Percentiles rank a stretch among this genome's conserved stretches.
phyloP scores from a whole-genome alignment of 1,140 invertebrate species.

The Solen grandis region DNA sequence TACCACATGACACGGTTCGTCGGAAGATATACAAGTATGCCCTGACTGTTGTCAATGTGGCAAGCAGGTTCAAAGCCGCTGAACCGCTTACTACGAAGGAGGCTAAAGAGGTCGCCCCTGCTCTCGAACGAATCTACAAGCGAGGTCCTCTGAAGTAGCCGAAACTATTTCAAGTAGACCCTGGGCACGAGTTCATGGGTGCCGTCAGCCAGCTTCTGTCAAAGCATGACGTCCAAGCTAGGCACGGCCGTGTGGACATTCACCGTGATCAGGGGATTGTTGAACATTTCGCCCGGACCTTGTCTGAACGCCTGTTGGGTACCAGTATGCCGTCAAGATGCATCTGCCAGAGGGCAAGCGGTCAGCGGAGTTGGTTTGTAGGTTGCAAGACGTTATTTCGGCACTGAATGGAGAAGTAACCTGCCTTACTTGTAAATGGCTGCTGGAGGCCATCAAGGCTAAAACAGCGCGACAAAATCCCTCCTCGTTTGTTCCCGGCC shows the following conservation, averaged over 20 bases:
- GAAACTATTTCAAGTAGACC: slow-evolving; percentile 53
- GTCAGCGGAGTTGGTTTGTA: slow-evolving; percentile 43
- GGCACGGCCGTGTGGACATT: slow-evolving; percentile 30
- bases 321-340: not conserved
- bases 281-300: slow-evolving; percentile 47
- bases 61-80: slow-evolving; percentile 54
- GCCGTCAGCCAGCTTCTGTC: slow-evolving; percentile 46
- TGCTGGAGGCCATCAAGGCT: slow-evolving; percentile 44
- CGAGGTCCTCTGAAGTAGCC: slow-evolving; percentile 53
- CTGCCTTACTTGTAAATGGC: slow-evolving; percentile 46
- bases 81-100: slow-evolving; percentile 52
- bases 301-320: slow-evolving; percentile 25
- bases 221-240: slow-evolving; percentile 23
- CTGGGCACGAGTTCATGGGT: slow-evolving; percentile 53
- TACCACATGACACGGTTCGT: slow-evolving; percentile 56
- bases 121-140: slow-evolving; percentile 56
- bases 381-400: slow-evolving; percentile 39
- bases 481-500: not conserved
- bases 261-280: slow-evolving; percentile 50
- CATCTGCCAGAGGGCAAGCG: slow-evolving; percentile 1
- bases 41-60: slow-evolving; percentile 45
- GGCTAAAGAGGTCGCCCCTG: slow-evolving; percentile 45
- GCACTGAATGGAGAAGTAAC: slow-evolving; percentile 51
- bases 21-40: slow-evolving; percentile 53
- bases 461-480: slow-evolving; percentile 13